Evolutionary conservation across 1,140 invertebrate species (phyloP).

Genomic region (Cataglyphis hispanica): DNA sequence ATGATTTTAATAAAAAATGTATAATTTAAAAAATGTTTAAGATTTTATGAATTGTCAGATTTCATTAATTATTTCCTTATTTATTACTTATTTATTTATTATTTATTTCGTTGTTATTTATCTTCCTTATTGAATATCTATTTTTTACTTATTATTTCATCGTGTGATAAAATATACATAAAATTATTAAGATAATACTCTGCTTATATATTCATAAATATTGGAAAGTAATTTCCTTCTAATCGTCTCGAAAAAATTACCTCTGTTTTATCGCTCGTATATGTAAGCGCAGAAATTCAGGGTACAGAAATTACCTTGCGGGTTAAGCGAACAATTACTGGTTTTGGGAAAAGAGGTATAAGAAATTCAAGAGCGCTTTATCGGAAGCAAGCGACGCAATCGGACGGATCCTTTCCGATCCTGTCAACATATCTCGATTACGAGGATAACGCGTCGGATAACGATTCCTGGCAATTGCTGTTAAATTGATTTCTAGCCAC

Average conservation of each 20-base stretch:
- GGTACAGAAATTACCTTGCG: not conserved
- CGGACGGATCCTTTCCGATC: constrained; percentile 27
- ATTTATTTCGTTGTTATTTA: too few relatives aligned
- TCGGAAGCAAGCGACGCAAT: not conserved
- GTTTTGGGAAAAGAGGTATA: constrained; percentile 8
- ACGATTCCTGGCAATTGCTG: constrained; percentile 56
- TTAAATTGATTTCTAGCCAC: constrained; percentile 46
- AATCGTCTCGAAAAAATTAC: not conserved
- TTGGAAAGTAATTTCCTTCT: not conserved
- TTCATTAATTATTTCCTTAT: too few relatives aligned
- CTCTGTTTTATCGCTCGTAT: not conserved
- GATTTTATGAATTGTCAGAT: too few relatives aligned
- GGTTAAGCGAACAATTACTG: not conserved
- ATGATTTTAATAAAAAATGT: not conserved
- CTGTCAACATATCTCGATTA: constrained; percentile 54
- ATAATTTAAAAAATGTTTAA: too few relatives aligned
- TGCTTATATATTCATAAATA: too few relatives aligned
- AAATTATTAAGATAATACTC: too few relatives aligned
- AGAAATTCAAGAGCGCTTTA: constrained; percentile 43
- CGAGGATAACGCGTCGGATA: constrained; percentile 34
- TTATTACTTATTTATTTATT: too few relatives aligned
- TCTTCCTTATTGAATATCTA: too few relatives aligned
- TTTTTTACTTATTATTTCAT: too few relatives aligned
- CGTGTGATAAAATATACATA: too few relatives aligned
- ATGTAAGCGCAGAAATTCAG: not conserved